Conservation (phyloP, 1,140 invertebrate genomes). For the Drosophila pachea region DNA sequence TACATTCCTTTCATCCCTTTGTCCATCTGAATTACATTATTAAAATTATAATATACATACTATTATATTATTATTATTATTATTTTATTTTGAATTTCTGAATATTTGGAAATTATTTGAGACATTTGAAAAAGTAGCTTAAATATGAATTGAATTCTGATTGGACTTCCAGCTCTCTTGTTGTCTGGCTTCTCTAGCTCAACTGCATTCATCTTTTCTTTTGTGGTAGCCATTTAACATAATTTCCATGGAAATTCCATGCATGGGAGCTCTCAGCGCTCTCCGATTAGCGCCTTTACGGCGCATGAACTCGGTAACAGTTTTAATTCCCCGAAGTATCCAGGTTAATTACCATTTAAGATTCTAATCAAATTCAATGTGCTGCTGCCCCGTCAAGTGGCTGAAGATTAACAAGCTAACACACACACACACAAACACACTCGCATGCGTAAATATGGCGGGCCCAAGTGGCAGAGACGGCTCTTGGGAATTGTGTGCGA, state of each 20-base stretch:
- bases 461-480: constrained; percentile 21
- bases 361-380: constrained; percentile 21
- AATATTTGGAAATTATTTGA: too few species aligned
- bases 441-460: constrained; percentile 38
- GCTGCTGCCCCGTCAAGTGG: neutral
- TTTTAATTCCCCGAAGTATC: constrained; percentile 4
- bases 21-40: too few species aligned
- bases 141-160: too few species aligned
- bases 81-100: too few species aligned
- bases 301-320: neutral
- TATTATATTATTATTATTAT: too few species aligned
- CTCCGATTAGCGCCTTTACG: neutral
- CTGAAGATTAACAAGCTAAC: constrained; percentile 20
- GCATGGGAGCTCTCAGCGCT: neutral
- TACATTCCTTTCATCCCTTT: too few species aligned
- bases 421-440: neutral
- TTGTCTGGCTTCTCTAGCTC: too few species aligned
- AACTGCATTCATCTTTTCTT: too few species aligned
- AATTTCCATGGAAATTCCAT: neutral
- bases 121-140: too few species aligned
- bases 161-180: too few species aligned
- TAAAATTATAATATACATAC: too few species aligned
- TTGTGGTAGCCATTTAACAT: too few species aligned
- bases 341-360: constrained; percentile 26
- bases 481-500: constrained; percentile 62